Evolutionary conservation across 2,888 invertebrate genomes (phyloP), one percentile per base, ranked within the genome.

Genomic region (Cheilosia vernalis): DNA sequence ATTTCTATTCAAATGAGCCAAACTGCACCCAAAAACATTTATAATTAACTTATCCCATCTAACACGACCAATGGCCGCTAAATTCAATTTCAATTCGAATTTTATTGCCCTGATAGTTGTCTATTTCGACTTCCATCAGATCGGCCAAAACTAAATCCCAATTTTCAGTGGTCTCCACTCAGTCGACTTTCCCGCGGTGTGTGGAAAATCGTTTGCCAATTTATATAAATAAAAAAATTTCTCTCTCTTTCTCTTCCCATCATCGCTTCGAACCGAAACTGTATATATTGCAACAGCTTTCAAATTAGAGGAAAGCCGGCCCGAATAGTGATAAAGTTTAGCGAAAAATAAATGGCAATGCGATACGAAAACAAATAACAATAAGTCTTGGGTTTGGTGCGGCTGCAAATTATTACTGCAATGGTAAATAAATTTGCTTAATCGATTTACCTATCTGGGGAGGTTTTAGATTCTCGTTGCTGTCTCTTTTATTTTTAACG

Each of bases 331-430:
- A 78, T 78, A 78, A 78, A 55, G 77, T 70, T 70, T 78, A 24
- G 47, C 37, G 61, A 47, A 61, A 77, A 69, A 69, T 61, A 78
- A 69, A 63, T 27, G 47, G 24, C 55, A 55, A 70, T 63, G 17
- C 61, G 61, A 55, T 69, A 47, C 58, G 77, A 70, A 78, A 78
- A 69, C 77, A 78, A 78, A 78, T 78, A 78, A 61, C 77, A 69
- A 78, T 78, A 78, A 78, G 69, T 78, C 77, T 47, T 69, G 51
- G 51, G 13, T 4, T 51, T 51, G 51, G 55, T 60, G 69, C 55
- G 61, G 47, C 15, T 69, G 27, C 17, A 40, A 63, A 78, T 70
- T 69, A 63, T 61, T 21, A 49, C 47, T 70, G 69, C 49, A 47
- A 55, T 70, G 55, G 55, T 47, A 30, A 37, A 69, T 78, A 63